Percentiles rank a stretch among this genome's conserved stretches.
phyloP scores from a whole-genome alignment of 2,888 invertebrate genomes.

The Stegophylla sp. region DNA sequence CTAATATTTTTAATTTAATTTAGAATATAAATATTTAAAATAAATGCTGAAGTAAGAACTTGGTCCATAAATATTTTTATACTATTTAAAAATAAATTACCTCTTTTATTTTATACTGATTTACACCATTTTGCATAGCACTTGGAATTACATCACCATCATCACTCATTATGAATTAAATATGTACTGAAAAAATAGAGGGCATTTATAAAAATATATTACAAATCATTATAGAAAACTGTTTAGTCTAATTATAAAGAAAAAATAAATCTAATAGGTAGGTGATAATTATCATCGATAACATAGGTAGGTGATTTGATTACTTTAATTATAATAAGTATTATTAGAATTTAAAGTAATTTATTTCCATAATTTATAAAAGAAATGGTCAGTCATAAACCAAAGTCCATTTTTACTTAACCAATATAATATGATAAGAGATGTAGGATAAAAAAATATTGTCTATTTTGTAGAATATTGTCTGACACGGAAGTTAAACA shows the following conservation, averaged over 20 bases:
- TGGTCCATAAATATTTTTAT: neutral
- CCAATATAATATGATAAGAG: neutral
- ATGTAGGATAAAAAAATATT: neutral
- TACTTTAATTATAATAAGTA: neutral
- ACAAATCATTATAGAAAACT: constrained; percentile 12
- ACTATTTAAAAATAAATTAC: constrained; percentile 30
- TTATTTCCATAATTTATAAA: constrained; percentile 16
- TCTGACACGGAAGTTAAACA: too few species aligned
- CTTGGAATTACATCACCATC: constrained; percentile 53
- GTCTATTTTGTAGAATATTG: too few species aligned
- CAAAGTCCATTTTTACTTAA: constrained; percentile 13
- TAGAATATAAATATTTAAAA: neutral
- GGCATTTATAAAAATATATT: constrained; percentile 13
- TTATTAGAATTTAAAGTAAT: constrained; percentile 13
- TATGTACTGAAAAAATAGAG: constrained; percentile 40
- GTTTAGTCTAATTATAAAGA: constrained; percentile 17
- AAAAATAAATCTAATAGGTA: constrained; percentile 10
- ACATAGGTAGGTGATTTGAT: neutral
- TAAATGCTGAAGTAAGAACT: neutral
- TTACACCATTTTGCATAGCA: constrained; percentile 49
- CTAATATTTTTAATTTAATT: neutral
- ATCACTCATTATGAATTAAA: constrained; percentile 54
- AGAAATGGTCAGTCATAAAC: constrained; percentile 1
- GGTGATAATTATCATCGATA: constrained; percentile 1
- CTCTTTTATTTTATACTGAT: constrained; percentile 52